Evolutionary conservation across 2,113 vertebrate genomes (phyloP).

Genomic region (Malurus melanocephalus): DNA sequence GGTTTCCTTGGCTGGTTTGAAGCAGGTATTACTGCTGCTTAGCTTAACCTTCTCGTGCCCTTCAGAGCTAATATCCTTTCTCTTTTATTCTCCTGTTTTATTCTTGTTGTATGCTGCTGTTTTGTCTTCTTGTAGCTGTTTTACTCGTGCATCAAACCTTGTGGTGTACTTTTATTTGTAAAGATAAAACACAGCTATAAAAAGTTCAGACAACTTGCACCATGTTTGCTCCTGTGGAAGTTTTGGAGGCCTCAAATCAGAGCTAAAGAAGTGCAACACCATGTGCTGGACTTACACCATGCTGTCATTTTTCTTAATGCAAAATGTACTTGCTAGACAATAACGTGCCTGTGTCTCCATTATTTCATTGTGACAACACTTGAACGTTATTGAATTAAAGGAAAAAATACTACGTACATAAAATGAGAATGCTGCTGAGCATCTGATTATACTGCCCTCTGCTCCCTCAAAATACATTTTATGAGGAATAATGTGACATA

Average conservation of each 20-base stretch:
- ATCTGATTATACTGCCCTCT: background rate
- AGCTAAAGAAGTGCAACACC: background rate
- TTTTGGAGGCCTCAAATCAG: background rate
- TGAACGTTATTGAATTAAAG: background rate
- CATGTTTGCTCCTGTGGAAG: background rate
- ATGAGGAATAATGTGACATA: background rate
- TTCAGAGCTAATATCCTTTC: background rate
- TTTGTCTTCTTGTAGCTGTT: background rate
- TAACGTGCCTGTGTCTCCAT: background rate
- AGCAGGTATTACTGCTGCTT: constrained; percentile 79
- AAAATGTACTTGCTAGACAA: background rate
- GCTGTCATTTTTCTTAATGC: background rate
- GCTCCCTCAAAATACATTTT: background rate
- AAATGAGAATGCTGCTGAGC: background rate
- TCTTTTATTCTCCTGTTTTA: background rate
- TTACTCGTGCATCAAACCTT: background rate
- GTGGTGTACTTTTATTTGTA: background rate
- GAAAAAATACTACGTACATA: background rate
- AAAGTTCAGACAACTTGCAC: background rate
- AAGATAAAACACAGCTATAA: background rate
- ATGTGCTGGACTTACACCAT: background rate
- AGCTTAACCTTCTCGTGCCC: background rate
- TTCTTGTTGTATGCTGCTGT: background rate
- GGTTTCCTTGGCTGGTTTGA: constrained; percentile 93
- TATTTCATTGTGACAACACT: background rate